Evolutionary conservation across 2,888 invertebrate genomes (phyloP), one percentile per base, ranked within the genome.

Genomic region (Pollenia labialis): DNA sequence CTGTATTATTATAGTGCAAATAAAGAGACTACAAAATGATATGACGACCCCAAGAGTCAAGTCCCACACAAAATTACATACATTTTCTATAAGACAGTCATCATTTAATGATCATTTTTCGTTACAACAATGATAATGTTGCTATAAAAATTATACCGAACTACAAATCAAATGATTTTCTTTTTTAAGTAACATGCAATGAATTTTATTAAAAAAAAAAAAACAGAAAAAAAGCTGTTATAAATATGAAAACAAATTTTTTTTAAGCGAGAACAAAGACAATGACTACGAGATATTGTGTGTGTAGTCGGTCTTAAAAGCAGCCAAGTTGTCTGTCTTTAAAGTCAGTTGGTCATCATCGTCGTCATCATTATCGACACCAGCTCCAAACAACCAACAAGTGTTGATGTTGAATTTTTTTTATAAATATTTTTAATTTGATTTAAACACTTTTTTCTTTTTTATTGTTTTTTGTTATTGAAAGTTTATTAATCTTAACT

Each of bases 1-100:
- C 60, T 42, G 46, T 32, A 14, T 32, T 32, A 14, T 32, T 12
- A 12, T 40, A 80, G 54, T 62, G 62, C 54, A 72, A 80, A 80
- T 81, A 72, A 64, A 72, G 52, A 80, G 52, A 80, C 52, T 71
- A 81, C 71, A 64, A 64, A 77, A 54, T 66, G 71, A 64, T 32
- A 64, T 81, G 71, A 64, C 80, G 80, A 81, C 80, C 80, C 79
- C 80, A 60, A 81, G 42, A 81, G 46, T 66, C 54, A 54, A 32
- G 18, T 10, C 80, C 52, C 71, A 44, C 69, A 69, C 42, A 69
- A 40, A 40, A 23, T 23, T 52, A 42, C 50, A 64, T 12, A 42
- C 9, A 32, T n/a, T 18, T 62, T 10, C 7, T 62, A 52, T 32
- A 56, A 80, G 62, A 32, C 62, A 72, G 32, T 32, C 80, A 62